Conservation (phyloP, 2,888 invertebrate genomes). For the Hyposoter dolosus region DNA sequence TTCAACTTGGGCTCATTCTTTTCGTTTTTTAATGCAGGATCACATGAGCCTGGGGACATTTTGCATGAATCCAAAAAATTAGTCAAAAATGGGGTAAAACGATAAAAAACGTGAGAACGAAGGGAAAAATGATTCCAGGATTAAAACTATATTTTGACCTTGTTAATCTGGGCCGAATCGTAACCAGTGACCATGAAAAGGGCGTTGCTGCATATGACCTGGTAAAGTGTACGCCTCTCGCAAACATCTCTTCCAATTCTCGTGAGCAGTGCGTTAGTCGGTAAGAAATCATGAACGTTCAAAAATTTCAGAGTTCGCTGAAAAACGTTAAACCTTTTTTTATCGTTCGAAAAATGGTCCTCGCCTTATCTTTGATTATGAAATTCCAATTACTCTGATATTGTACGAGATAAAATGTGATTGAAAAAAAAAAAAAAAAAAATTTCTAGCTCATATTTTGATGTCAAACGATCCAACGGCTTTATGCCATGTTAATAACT, state of each 20-base stretch:
- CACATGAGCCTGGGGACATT: too few species aligned
- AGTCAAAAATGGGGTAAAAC: too few species aligned
- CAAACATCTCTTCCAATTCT: constrained; percentile 77
- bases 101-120: too few species aligned
- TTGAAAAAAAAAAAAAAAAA: neutral
- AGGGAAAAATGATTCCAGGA: too few species aligned
- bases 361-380: neutral
- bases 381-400: neutral
- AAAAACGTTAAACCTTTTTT: constrained; percentile 2
- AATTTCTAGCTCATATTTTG: neutral
- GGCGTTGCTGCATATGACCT: constrained; percentile 88
- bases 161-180: constrained; percentile 87
- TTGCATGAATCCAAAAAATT: too few species aligned
- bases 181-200: constrained; percentile 88
- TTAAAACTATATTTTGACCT: constrained; percentile 79
- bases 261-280: constrained; percentile 77
- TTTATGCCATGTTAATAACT: neutral
- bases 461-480: neutral
- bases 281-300: constrained; percentile 75
- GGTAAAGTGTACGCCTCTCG: constrained; percentile 84
- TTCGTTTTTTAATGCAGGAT: too few species aligned
- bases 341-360: neutral
- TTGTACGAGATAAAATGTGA: neutral
- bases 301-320: constrained; percentile 70
- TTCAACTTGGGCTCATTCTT: too few species aligned